Conservation (phyloP, 2,888 invertebrate genomes). For the Plusia festucae region DNA sequence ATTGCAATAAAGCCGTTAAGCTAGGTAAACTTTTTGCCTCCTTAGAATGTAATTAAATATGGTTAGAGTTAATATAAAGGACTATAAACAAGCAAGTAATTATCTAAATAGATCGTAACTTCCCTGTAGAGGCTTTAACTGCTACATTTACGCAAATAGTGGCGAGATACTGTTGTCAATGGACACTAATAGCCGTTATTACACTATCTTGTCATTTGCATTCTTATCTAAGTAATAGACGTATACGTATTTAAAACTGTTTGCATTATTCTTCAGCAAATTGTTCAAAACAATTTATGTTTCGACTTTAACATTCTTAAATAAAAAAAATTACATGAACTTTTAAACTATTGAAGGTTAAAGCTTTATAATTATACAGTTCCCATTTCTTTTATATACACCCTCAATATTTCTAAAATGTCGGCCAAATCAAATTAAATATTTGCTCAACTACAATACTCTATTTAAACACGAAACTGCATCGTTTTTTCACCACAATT, state of each 20-base stretch:
- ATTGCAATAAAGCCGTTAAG: too few relatives aligned
- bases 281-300: neutral
- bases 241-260: slow-evolving; percentile 6
- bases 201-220: slow-evolving; percentile 34
- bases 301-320: neutral
- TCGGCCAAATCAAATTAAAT: slow-evolving; percentile 47
- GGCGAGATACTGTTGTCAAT: slow-evolving; percentile 23
- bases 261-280: slow-evolving; percentile 6
- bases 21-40: too few relatives aligned
- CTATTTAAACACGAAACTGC: slow-evolving; percentile 63
- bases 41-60: neutral
- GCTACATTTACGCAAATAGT: slow-evolving; percentile 22
- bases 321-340: neutral
- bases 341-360: neutral
- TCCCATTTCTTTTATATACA: slow-evolving; percentile 10
- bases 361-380: slow-evolving; percentile 4
- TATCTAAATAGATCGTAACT: slow-evolving; percentile 5
- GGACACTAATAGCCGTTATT: slow-evolving; percentile 33
- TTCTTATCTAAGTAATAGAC: slow-evolving; percentile 36
- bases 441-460: slow-evolving; percentile 63
- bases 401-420: slow-evolving; percentile 28
- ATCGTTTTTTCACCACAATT: slow-evolving; percentile 80
- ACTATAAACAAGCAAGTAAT: neutral
- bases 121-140: slow-evolving; percentile 4
- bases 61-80: neutral